Conservation (phyloP, 2,113 vertebrate genomes). For the Oncorhynchus nerka region DNA sequence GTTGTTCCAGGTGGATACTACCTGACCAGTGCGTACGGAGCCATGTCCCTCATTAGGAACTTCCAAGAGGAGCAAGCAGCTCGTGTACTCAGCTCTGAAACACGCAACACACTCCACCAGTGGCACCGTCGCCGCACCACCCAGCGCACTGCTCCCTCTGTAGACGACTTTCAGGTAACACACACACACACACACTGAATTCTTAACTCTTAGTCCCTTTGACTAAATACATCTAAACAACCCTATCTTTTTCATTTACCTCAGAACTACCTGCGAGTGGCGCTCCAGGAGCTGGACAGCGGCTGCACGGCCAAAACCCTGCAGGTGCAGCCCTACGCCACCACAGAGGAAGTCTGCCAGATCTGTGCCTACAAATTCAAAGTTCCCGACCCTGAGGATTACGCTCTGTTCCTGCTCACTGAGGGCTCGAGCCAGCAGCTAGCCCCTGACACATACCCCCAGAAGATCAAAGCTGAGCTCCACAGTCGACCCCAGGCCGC, state of each 20-base stretch:
- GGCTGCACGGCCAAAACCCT: conserved; percentile 95
- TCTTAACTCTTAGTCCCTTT: neutral
- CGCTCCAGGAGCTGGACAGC: conserved; percentile 86
- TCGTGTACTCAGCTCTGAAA: conserved; percentile 84
- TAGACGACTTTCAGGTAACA: conserved; percentile 81
- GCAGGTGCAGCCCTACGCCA: conserved; percentile 83
- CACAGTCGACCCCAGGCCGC: conserved; percentile 83
- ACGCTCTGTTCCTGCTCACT: conserved; percentile 81
- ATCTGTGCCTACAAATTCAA: conserved; percentile 90
- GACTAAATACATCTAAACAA: neutral
- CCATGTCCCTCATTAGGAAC: conserved; percentile 92
- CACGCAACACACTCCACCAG: conserved; percentile 89
- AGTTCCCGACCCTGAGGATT: conserved; percentile 72
- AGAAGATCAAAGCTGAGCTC: conserved; percentile 94
- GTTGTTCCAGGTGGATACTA: conserved; percentile 87
- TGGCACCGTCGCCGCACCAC: conserved; percentile 93
- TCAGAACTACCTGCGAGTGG: conserved; percentile 95
- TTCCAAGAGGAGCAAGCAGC: conserved; percentile 95
- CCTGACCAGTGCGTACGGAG: conserved; percentile 92
- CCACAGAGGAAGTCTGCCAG: conserved; percentile 88
- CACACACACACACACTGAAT: neutral
- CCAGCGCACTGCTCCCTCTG: conserved; percentile 82
- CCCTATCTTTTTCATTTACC: neutral
- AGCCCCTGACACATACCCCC: conserved; percentile 90
- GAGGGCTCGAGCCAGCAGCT: conserved; percentile 90